These are phyloP conservation scores for Hestina assimilis DNA, from an alignment of 1,140 invertebrate genomes.

Conservation along the genomic window DNA sequence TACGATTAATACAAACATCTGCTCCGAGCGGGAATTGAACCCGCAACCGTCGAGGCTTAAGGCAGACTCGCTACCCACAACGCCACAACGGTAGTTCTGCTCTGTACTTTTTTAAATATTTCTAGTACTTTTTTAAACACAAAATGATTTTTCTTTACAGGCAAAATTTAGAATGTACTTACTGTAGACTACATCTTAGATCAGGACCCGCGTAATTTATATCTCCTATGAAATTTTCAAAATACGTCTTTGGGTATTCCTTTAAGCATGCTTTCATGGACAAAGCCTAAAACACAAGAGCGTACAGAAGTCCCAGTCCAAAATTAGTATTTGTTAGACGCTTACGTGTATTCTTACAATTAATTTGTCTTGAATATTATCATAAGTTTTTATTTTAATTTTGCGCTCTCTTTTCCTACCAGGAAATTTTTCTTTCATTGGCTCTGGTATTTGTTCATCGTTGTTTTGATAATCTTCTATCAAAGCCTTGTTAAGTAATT, in stretches of 20 bases:
- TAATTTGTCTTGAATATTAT: conserved; percentile 36
- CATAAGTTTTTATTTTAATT: conserved; percentile 25
- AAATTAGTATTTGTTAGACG: not conserved
- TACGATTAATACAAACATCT: too few relatives aligned
- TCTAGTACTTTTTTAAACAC: conserved; percentile 3
- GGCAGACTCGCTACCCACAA: too few relatives aligned
- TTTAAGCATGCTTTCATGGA: conserved; percentile 34
- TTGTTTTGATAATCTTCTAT: conserved; percentile 45
- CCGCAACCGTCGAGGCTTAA: too few relatives aligned
- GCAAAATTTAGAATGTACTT: not conserved
- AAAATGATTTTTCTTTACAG: conserved; percentile 9
- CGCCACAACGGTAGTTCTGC: too few relatives aligned
- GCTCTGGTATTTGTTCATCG: conserved; percentile 43
- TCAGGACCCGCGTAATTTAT: conserved; percentile 52
- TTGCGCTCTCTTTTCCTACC: conserved; percentile 29
- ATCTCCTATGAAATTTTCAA: conserved; percentile 53
- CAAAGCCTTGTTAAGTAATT: conserved; percentile 42
- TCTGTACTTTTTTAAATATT: too few relatives aligned
- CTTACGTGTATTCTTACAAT: conserved; percentile 31
- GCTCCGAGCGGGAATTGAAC: too few relatives aligned
- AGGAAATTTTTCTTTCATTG: conserved; percentile 31
- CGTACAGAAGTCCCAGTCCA: not conserved
- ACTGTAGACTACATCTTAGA: conserved; percentile 40
- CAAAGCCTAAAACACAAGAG: conserved; percentile 35
- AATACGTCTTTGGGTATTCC: conserved; percentile 40